Evolutionary conservation across 1,140 invertebrate species (phyloP).

Genomic region (Araneus ventricosus): DNA sequence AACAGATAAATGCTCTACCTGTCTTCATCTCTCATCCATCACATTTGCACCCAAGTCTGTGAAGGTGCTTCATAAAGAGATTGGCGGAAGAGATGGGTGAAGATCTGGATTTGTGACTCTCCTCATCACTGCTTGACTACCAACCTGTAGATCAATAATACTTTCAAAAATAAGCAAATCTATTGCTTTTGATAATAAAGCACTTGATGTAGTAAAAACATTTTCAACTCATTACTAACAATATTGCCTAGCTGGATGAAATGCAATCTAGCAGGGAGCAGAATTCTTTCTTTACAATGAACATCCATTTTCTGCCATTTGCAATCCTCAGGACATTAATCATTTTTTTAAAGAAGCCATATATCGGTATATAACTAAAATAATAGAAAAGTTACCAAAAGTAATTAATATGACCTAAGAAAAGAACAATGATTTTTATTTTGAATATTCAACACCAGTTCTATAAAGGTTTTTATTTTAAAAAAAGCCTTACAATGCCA

Average conservation of each 20-base stretch:
- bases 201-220: too few species aligned
- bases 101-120: slow-evolving; percentile 78
- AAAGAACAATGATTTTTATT: neutral
- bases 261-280: slow-evolving; percentile 93
- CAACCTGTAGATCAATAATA: slow-evolving; percentile 80
- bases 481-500: neutral
- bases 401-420: neutral
- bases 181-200: neutral
- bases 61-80: slow-evolving; percentile 64
- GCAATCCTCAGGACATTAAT: slow-evolving; percentile 82
- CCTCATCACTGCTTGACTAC: slow-evolving; percentile 85
- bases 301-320: slow-evolving; percentile 90
- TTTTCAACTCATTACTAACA: neutral
- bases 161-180: neutral
- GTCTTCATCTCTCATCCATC: slow-evolving; percentile 74
- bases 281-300: slow-evolving; percentile 87
- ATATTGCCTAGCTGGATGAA: slow-evolving; percentile 90
- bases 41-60: slow-evolving; percentile 78
- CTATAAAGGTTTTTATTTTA: neutral
- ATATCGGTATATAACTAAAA: slow-evolving; percentile 84
- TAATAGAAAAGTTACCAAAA: neutral
- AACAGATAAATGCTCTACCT: slow-evolving; percentile 75
- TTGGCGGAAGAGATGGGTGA: slow-evolving; percentile 73
- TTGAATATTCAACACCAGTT: neutral
- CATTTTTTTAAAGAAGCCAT: slow-evolving; percentile 85